A percentile compares a stretch with the other conserved stretches of the same genome.
These are phyloP conservation scores for Apodemia duryi DNA, from an alignment of 2,888 invertebrate species.

Conservation along the genomic window DNA sequence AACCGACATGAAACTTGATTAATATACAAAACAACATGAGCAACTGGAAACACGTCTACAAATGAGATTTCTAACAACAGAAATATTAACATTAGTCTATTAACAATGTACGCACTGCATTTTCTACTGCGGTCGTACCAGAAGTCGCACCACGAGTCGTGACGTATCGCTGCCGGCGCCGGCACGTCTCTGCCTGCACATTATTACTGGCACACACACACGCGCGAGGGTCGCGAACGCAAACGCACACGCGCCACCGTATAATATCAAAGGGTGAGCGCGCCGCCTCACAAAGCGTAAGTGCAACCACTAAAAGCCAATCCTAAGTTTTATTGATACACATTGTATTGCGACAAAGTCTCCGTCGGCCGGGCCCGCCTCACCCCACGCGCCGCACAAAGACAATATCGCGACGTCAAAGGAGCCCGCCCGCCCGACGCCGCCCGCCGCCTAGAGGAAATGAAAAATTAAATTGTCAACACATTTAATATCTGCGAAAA, in stretches of 20 bases:
- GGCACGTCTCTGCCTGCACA: constrained; percentile 57
- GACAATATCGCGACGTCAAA: constrained; percentile 81
- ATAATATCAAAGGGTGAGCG: constrained; percentile 78
- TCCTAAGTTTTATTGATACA: constrained; percentile 81
- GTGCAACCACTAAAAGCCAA: constrained; percentile 81
- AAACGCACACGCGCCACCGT: constrained; percentile 48
- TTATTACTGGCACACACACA: constrained; percentile 43
- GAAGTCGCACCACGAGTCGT: too few species aligned
- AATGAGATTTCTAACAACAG: too few species aligned
- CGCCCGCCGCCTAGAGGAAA: constrained; percentile 66
- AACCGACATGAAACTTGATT: too few species aligned
- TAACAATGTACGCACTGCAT: too few species aligned
- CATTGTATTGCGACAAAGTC: constrained; percentile 80
- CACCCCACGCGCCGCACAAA: constrained; percentile 76
- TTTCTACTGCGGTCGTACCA: too few species aligned
- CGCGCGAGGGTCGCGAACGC: constrained; percentile 29
- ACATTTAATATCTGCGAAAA: constrained; percentile 80
- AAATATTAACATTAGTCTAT: constrained; percentile 2
- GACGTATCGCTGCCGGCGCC: constrained; percentile 46
- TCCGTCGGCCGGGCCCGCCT: constrained; percentile 69
- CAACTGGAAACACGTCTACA: too few species aligned
- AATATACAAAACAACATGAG: too few species aligned
- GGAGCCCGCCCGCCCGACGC: constrained; percentile 59
- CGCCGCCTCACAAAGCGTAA: constrained; percentile 79
- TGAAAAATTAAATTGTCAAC: constrained; percentile 81